Percentiles rank a stretch among this genome's conserved stretches.
Conservation (phyloP, 2,113 vertebrate species). For the Sardina pilchardus region DNA sequence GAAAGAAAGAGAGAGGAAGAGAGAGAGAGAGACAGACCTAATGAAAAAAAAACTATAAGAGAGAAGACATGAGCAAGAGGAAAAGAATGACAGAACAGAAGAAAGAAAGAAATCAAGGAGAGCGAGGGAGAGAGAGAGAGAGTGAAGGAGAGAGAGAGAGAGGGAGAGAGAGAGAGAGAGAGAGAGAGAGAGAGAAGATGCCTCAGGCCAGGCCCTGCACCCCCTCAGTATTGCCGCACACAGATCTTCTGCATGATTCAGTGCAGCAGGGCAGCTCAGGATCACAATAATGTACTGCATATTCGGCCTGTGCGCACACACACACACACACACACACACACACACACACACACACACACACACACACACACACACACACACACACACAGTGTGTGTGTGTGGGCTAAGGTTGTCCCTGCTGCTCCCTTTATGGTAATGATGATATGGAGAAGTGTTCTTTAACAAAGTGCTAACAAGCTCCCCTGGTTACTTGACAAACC, state of each 20-base stretch:
- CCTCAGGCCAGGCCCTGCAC: background rate
- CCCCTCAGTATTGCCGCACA: background rate
- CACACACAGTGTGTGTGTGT: background rate
- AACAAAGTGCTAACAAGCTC: background rate
- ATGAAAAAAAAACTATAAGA: background rate
- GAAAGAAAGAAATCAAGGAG: background rate
- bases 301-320: background rate
- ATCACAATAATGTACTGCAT: background rate
- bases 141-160: background rate
- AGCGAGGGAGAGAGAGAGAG: background rate
- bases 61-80: background rate
- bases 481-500: constrained; percentile 3
- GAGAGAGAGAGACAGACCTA: background rate
- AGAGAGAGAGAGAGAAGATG: background rate
- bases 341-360: background rate
- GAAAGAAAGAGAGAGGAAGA: background rate
- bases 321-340: background rate
- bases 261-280: background rate
- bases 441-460: background rate
- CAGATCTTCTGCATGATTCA: background rate
- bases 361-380: background rate
- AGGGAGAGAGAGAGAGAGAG: background rate
- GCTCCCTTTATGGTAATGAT: background rate
- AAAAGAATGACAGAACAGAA: background rate
- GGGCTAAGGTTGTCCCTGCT: constrained; percentile 4